phyloP scores from a whole-genome alignment of 1,140 invertebrate genomes.

The Lethrus apterus region DNA sequence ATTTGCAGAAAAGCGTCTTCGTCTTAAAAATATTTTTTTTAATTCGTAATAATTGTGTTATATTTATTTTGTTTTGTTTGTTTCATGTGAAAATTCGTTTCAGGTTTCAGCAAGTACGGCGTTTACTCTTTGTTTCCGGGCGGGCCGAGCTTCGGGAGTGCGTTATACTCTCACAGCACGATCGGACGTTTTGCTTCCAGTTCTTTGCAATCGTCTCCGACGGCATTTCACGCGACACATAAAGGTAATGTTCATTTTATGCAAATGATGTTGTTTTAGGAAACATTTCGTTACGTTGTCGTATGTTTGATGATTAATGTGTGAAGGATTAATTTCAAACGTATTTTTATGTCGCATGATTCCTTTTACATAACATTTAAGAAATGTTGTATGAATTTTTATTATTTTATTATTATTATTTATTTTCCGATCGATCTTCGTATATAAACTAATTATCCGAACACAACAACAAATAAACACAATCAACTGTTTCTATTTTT shows the following conservation, averaged over 20 bases:
- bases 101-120: conserved; percentile 50
- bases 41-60: no score
- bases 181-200: conserved; percentile 40
- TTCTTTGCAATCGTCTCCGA: conserved; percentile 43
- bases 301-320: no score
- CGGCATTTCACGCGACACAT: conserved; percentile 47
- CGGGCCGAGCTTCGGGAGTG: conserved; percentile 41
- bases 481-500: no score
- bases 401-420: no score
- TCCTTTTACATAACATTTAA: neutral
- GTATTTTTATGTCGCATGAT: neutral
- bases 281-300: neutral
- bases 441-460: no score
- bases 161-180: conserved; percentile 39
- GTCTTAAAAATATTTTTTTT: no score
- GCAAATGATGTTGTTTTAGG: neutral
- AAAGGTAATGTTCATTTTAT: conserved; percentile 44
- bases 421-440: no score
- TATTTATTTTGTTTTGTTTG: no score
- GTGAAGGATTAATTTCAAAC: neutral
- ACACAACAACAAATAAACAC: no score
- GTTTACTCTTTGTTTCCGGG: conserved; percentile 52
- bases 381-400: neutral
- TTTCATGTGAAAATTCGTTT: no score
- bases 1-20: no score